Conservation (phyloP, 2,113 vertebrate species). For the Calidris pygmaea region DNA sequence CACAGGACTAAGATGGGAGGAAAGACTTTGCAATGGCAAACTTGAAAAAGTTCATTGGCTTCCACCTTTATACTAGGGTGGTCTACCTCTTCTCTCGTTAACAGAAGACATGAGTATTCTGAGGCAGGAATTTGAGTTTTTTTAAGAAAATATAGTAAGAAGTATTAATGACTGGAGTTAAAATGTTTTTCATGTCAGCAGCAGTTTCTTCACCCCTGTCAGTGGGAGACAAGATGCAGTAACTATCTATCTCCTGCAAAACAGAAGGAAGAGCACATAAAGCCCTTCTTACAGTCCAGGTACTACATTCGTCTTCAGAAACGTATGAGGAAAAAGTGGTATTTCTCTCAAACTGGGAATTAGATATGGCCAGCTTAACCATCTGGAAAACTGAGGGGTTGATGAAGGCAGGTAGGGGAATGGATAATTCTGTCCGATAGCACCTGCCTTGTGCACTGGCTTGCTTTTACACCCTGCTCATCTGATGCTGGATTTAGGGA, state of each 20-base stretch:
- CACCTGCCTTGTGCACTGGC: background rate
- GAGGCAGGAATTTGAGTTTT: background rate
- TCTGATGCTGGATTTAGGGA: background rate
- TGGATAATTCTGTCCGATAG: background rate
- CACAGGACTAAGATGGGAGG: background rate
- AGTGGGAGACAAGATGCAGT: background rate
- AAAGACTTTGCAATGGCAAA: background rate
- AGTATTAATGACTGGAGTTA: background rate
- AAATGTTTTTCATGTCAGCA: background rate
- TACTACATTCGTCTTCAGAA: background rate
- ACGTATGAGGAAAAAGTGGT: background rate
- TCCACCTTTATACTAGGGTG: background rate
- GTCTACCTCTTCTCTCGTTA: background rate
- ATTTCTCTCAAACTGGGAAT: background rate
- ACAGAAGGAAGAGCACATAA: background rate
- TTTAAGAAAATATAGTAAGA: background rate
- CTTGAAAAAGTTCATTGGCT: background rate
- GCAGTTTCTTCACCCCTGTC: background rate
- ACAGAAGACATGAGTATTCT: background rate
- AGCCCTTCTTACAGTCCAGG: background rate
- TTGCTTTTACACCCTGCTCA: background rate
- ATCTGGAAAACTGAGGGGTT: background rate
- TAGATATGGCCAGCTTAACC: background rate
- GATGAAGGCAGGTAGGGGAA: background rate
- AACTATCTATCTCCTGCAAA: accelerated